Percentiles rank a stretch among this genome's conserved stretches.
These are phyloP conservation scores for Holothuria leucospilota DNA, from an alignment of 53 echinoderm and acorn worm species.

Conservation along the genomic window DNA sequence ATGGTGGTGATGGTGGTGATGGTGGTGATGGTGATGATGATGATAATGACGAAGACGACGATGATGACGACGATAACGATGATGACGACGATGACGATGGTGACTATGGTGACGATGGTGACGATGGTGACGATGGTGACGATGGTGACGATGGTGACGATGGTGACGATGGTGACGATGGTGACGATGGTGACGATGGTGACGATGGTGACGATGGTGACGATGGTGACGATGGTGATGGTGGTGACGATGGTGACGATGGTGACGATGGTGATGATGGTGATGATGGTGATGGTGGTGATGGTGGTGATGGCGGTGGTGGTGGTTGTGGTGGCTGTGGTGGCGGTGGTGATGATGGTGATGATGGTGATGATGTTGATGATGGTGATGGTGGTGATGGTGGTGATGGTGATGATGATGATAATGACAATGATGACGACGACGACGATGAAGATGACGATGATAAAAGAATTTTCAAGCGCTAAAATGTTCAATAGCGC, in stretches of 20 bases:
- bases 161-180: constrained; percentile 12
- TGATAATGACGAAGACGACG: too few species aligned
- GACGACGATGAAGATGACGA: constrained; percentile 5
- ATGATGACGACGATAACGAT: too few species aligned
- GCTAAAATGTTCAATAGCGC: too few species aligned
- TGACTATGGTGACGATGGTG: too few species aligned
- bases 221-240: not conserved
- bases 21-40: constrained; percentile 2
- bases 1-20: constrained; percentile 1
- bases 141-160: not conserved
- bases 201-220: not conserved
- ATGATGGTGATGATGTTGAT: constrained; percentile 12
- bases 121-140: not conserved
- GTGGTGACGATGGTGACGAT: not conserved
- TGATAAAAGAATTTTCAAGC: too few species aligned
- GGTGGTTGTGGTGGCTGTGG: too few species aligned
- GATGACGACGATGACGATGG: not conserved
- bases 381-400: too few species aligned
- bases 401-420: constrained; percentile 13
- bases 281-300: constrained; percentile 9
- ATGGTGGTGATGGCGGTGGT: too few species aligned
- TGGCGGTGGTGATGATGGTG: constrained; percentile 5
- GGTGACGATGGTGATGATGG: not conserved
- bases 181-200: not conserved
- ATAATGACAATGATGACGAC: not conserved